Evolutionary conservation across 2,797 vertebrate genomes (phyloP).

Genomic region (Toxotes lorentzi): DNA sequence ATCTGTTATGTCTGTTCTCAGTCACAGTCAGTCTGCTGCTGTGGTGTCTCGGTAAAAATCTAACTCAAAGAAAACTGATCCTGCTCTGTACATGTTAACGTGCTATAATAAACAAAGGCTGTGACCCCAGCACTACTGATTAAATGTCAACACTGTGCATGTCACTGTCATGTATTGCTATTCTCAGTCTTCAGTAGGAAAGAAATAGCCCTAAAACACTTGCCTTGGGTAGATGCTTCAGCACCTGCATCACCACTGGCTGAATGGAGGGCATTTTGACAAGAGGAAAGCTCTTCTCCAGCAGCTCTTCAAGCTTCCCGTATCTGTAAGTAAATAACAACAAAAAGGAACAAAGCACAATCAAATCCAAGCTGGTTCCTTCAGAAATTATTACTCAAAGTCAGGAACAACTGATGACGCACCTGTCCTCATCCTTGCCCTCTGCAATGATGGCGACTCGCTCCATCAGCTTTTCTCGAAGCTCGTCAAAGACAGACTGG

Average conservation of each 20-base stretch:
- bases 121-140: too few relatives aligned
- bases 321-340: slow-evolving; percentile 82
- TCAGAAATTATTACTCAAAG: not conserved
- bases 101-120: not conserved
- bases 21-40: too few relatives aligned
- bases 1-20: too few relatives aligned
- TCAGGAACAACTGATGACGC: not conserved
- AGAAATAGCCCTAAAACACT: slow-evolving; percentile 1
- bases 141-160: too few relatives aligned
- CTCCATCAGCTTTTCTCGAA: slow-evolving; percentile 96
- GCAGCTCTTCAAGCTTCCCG: slow-evolving; percentile 94
- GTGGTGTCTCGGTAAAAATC: too few relatives aligned
- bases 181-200: not conserved
- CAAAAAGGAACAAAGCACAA: not conserved
- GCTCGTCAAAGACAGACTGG: slow-evolving; percentile 97
- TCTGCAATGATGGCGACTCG: slow-evolving; percentile 94
- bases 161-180: not conserved
- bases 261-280: slow-evolving; percentile 98
- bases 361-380: not conserved
- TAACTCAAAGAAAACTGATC: too few relatives aligned
- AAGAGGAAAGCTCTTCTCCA: slow-evolving; percentile 98
- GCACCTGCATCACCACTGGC: slow-evolving; percentile 98
- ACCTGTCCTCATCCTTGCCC: slow-evolving; percentile 95
- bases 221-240: slow-evolving; percentile 97
- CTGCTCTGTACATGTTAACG: not conserved